Base-by-base conservation (phyloP, 2,888 invertebrate genomes). In the Creontiades dilutus region DNA sequence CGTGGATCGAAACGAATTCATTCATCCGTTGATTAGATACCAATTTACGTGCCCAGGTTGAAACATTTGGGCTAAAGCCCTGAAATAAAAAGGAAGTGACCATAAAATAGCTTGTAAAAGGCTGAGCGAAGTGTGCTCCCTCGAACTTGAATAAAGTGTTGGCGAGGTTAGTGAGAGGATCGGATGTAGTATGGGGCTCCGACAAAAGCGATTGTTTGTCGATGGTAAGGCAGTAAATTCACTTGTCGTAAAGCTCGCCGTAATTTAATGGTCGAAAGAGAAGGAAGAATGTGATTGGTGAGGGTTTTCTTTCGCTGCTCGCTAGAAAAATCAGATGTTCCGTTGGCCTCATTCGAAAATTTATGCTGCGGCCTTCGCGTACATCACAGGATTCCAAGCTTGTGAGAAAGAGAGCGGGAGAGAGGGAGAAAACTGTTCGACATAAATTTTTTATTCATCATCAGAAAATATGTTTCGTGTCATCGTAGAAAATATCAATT, bases 171-270 rank as follows among this genome's bases (percentile, higher is more conserved):
- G 57, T 37, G 14, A 57, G 57, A 16, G 68, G 19, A 27, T 23
- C 68, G 68, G n/a, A 68, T 11, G 68, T 11, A 23, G 23, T 19
- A 23, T 19, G 68, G 23, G 68, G 23, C 11, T 68, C 68, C 23
- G 68, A 68, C 68, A 68, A 23, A 68, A 68, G 68, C 68, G 68
- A 68, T 68, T 68, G 68, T 68, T 68, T 68, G 68, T 68, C 68
- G 68, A 68, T 68, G 23, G 68, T 23, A 23, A 68, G 68, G 68
- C 23, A 23, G 68, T 68, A 68, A 68, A 68, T 68, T 68, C 68
- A 23, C 68, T 68, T 68, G 68, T 68, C 68, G 68, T 68, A 68
- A 68, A 68, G 68, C 68, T 27, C 23, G 68, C 68, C 68, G 68
- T 68, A 68, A 68, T 68, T 68, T 61, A 61, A 61, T 23, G 23